Conservation (phyloP, 2,113 vertebrate genomes). For the Nothoprocta pentlandii region DNA sequence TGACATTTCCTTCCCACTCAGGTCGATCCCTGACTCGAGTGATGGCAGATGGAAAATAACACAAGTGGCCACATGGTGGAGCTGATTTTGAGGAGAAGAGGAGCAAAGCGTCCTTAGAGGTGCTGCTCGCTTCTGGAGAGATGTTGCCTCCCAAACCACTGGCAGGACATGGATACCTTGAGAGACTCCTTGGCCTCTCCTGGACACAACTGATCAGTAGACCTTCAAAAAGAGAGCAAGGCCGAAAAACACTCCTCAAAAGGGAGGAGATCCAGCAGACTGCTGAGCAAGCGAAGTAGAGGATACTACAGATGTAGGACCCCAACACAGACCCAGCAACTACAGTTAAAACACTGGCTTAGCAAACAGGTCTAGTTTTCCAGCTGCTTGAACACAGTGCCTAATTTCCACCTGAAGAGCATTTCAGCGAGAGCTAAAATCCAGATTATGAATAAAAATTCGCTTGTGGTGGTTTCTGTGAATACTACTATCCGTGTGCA, state of each 20-base stretch:
- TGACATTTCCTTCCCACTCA: too few relatives aligned
- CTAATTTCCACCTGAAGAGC: background rate
- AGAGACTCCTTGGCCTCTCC: background rate
- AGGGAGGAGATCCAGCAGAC: background rate
- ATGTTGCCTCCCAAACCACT: background rate
- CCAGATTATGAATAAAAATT: background rate
- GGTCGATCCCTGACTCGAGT: accelerated
- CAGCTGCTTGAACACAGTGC: background rate
- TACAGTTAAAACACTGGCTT: background rate
- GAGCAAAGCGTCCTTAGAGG: background rate
- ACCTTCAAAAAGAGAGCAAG: background rate
- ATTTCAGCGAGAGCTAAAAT: background rate
- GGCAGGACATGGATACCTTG: background rate
- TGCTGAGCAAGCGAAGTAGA: background rate
- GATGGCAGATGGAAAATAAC: background rate
- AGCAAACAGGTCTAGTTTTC: background rate
- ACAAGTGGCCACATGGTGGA: slow-evolving; percentile 11
- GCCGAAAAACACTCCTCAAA: background rate
- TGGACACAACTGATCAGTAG: background rate
- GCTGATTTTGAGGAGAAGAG: background rate
- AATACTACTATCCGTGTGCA: background rate
- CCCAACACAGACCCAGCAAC: background rate
- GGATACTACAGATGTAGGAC: background rate
- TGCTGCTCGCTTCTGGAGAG: background rate
- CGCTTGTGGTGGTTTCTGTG: background rate